Evolutionary conservation across 2,888 invertebrate genomes (phyloP).

Genomic region (Netelia inedita): DNA sequence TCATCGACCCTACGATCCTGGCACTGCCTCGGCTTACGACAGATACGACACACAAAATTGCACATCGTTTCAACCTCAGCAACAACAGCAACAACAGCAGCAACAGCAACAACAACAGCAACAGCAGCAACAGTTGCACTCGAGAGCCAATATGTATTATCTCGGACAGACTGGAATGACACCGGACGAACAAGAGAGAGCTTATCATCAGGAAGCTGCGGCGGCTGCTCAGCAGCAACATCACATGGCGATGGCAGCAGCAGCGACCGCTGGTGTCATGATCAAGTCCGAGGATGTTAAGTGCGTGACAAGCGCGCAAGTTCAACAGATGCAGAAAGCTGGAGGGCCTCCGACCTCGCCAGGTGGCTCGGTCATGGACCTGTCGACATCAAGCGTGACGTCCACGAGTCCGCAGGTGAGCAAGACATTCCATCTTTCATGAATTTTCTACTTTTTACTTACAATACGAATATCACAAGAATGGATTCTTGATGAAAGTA

Average conservation of each 20-base stretch:
- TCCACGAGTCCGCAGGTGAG: conserved; percentile 93
- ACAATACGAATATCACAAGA: background rate
- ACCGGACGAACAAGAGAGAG: conserved; percentile 88
- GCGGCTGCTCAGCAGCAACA: conserved; percentile 85
- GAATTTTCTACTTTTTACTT: too few species aligned
- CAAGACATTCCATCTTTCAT: background rate
- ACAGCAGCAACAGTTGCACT: conserved; percentile 84
- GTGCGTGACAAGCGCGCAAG: conserved; percentile 91
- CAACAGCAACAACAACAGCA: conserved; percentile 80
- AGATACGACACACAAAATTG: conserved; percentile 87
- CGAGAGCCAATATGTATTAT: conserved; percentile 88
- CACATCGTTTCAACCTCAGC: conserved; percentile 83
- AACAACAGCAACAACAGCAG: conserved; percentile 84
- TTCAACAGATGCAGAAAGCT: conserved; percentile 87
- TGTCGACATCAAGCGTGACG: conserved; percentile 94
- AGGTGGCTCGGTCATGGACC: conserved; percentile 93
- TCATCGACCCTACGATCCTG: conserved; percentile 88
- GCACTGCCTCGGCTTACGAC: conserved; percentile 88
- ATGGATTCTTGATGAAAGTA: background rate
- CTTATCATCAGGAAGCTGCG: conserved; percentile 87
- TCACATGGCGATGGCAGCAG: conserved; percentile 87
- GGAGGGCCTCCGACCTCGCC: conserved; percentile 90
- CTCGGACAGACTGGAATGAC: conserved; percentile 86
- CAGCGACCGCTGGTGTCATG: conserved; percentile 86
- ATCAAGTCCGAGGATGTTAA: conserved; percentile 93